phyloP scores from a whole-genome alignment of 1,140 invertebrate genomes.

The Lethrus apterus region DNA sequence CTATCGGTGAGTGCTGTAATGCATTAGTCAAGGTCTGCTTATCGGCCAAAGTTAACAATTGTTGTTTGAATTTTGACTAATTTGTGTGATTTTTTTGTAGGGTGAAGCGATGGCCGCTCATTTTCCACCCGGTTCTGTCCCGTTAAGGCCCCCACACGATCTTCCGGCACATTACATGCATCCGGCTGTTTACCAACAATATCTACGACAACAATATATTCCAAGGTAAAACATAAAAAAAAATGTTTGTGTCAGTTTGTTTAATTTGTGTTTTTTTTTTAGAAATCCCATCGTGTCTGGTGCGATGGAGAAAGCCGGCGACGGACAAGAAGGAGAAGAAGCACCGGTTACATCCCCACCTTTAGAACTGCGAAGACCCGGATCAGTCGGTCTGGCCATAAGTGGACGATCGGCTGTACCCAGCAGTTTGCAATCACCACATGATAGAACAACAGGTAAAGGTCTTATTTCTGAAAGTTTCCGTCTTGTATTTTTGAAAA shows the following conservation, averaged over 20 bases:
- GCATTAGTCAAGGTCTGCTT: too few species aligned
- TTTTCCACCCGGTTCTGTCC: slow-evolving; percentile 37
- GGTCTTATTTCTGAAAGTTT: slow-evolving; percentile 17
- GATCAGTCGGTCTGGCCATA: slow-evolving; percentile 32
- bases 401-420: slow-evolving; percentile 40
- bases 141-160: slow-evolving; percentile 34
- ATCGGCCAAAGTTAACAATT: neutral
- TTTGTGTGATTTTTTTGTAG: slow-evolving; percentile 42
- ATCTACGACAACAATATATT: slow-evolving; percentile 50
- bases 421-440: slow-evolving; percentile 57
- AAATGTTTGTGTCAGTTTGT: neutral
- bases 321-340: slow-evolving; percentile 50
- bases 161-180: slow-evolving; percentile 51
- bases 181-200: slow-evolving; percentile 60
- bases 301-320: slow-evolving; percentile 35
- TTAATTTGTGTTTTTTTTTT: slow-evolving; percentile 14
- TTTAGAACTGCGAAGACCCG: slow-evolving; percentile 58
- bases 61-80: too few species aligned
- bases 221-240: slow-evolving; percentile 31
- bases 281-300: slow-evolving; percentile 47
- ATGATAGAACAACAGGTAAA: slow-evolving; percentile 66
- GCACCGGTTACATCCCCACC: slow-evolving; percentile 53
- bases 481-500: neutral
- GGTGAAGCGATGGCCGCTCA: slow-evolving; percentile 48
- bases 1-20: too few species aligned